A percentile compares a stretch with the other conserved stretches of the same genome.
These are phyloP conservation scores for Harpegnathos saltator DNA, from an alignment of 1,140 invertebrate genomes.

Conservation along the genomic window DNA sequence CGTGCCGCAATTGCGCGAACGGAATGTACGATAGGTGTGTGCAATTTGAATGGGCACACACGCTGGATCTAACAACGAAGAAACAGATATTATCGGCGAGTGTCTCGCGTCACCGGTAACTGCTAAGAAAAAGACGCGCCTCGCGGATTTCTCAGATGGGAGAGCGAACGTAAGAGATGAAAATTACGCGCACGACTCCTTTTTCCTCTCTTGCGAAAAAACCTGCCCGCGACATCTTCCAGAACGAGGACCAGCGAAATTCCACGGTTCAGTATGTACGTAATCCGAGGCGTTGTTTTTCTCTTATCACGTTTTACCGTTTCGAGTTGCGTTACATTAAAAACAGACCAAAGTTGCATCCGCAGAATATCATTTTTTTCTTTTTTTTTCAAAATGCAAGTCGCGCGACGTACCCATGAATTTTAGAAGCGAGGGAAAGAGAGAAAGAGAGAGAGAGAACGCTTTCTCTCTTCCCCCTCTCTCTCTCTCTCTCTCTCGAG, in stretches of 20 bases:
- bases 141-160: too few species aligned
- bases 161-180: not conserved
- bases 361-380: conserved; percentile 17
- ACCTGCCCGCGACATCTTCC: conserved; percentile 18
- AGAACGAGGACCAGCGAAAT: conserved; percentile 10
- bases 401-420: not conserved
- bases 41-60: conserved; percentile 33
- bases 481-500: too few species aligned
- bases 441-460: too few species aligned
- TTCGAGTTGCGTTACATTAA: conserved; percentile 12
- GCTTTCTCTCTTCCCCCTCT: too few species aligned
- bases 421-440: not conserved
- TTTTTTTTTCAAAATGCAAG: not conserved
- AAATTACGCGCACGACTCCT: not conserved
- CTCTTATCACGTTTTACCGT: conserved; percentile 36
- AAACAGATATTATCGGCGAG: not conserved
- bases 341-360: conserved; percentile 4
- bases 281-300: conserved; percentile 36
- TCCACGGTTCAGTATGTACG: not conserved
- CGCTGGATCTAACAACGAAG: not conserved
- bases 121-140: not conserved
- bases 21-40: not conserved
- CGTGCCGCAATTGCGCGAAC: conserved; percentile 49
- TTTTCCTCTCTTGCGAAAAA: not conserved
- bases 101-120: too few species aligned